Evolutionary conservation across 2,113 vertebrate genomes (phyloP), one percentile per base, ranked within the genome.

Genomic region (Pachycephala philippinensis): DNA sequence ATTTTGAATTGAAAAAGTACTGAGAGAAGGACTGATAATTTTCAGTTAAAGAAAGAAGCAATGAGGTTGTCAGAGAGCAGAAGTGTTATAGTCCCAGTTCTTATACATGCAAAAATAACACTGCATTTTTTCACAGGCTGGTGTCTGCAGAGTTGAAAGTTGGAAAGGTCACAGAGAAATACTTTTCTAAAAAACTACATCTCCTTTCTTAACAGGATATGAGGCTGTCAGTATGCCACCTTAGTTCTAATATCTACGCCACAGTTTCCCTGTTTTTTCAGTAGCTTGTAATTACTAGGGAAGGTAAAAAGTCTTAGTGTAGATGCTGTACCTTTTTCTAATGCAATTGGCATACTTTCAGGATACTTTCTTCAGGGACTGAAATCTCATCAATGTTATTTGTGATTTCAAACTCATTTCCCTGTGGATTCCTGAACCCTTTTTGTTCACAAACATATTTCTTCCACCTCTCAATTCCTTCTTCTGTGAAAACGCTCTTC

Each of bases 71-170:
- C 74, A 81, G 47, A 56, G 19, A 72, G 31, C 30, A 50, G 35
- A 52, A 80, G 12, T 64, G 15, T 81, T 84, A 68, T 13, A 26
- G 31, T 78, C 10, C 22, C 33, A 57, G 40, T 72, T 95, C 40
- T 69, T 60, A 49, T 16, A 60, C 11, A 60, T 54, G 37, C 37
- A 79, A 71, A 95, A 89, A 76, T 76, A 90, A 11, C 72, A 50
- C 57, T 77, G 50, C 45, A 77, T 94, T 94, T 91, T 92, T 94
- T 95, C 87, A 83, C 63, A 77, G 45, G 7, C 33, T 87, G 65
- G 31, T 79, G 33, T 87, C 66, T 90, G 53, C 37, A 77, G 45
- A 87, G 45, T n/a, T 87, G 66, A 72, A 95, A 93, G 40, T 64
- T 94, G 45, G 28, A 96, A 92, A 94, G 56, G 70, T 93, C 68